Conservation (phyloP, 2,888 invertebrate genomes). For the Drosophila meridiana region DNA sequence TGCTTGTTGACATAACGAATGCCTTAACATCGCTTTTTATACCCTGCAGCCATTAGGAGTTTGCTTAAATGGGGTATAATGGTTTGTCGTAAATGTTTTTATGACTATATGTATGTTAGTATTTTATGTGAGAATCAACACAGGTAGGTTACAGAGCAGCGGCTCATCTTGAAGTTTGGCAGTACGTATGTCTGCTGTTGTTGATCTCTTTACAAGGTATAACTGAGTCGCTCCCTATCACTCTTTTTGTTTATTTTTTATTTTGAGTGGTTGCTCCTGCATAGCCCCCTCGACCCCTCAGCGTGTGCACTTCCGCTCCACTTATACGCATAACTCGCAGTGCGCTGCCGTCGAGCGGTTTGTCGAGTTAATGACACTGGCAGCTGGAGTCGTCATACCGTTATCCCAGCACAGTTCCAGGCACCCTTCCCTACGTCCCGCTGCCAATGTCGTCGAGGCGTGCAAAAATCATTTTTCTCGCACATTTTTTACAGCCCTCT, state of each 20-base stretch:
- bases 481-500: conserved; percentile 61
- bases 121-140: not conserved
- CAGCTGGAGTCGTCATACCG: conserved; percentile 57
- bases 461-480: conserved; percentile 79
- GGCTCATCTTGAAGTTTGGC: not conserved
- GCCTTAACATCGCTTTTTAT: conserved; percentile 65
- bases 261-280: conserved; percentile 30
- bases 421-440: not conserved
- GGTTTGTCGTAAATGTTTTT: not conserved
- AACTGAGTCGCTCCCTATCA: not conserved
- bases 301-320: conserved; percentile 72
- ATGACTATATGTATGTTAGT: not conserved
- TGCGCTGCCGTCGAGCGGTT: conserved; percentile 63
- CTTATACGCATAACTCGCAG: conserved; percentile 71
- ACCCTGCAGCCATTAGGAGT: not conserved
- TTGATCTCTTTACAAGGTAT: not conserved
- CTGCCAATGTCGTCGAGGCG: conserved; percentile 70
- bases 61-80: not conserved
- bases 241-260: conserved; percentile 6
- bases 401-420: not conserved
- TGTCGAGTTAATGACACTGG: conserved; percentile 78
- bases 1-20: conserved; percentile 79
- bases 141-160: too few species aligned
- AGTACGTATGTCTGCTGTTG: too few species aligned
- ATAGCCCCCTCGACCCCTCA: not conserved